Base-by-base conservation (phyloP, 35 echinoderm and acorn worm genomes). In the Anneissia japonica region DNA sequence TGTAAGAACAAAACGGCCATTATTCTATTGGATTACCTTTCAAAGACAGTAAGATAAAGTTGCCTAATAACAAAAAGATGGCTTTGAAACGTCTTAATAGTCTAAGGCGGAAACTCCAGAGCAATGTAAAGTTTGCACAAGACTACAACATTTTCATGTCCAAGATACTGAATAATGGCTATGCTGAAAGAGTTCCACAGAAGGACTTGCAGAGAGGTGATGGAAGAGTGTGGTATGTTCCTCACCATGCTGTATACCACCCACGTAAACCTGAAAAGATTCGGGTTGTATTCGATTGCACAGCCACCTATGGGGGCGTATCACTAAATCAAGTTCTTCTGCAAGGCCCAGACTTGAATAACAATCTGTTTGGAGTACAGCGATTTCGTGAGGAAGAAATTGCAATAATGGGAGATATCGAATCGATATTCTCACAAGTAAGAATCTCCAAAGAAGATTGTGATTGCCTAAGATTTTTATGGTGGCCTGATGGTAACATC, bases 211-310 rank as follows among this genome's bases (percentile, higher is more conserved):
- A 56, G 43, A 56, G 7, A 41, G 82, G 5, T 5, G 36, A 88
- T 13, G 30, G 46, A 17, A 38, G 10, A 37, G 86, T 88, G 3
- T 88, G 86, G 91, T 96, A 86, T 74, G 88, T 89, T 35, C 93
- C 93, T 30, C 90, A 91, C 41, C 86, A 92, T 78, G 90, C 89
- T 34, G 83, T 96, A 5, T 85, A 92, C 28, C 93, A 92, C 21
- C 86, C 83, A 0, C 75, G 81, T 17, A 94, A 94, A 84, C 89
- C 91, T 30, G 80, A 76, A 13, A 88, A 93, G 39, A 85, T 94
- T 19, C 41, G 89, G 46, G 85, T 94, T 0, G 85, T 94, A 21
- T 91, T 91, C 39, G 84, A 94, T 36, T 90, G 89, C 26, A 88
- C 76, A 39, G 84, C 88, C 29, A 73, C 28, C 35, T 87, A 78